Percentiles rank a stretch among this genome's conserved stretches.
These are phyloP conservation scores for Danio kyathit DNA, from an alignment of 2,797 vertebrate species.

Conservation along the genomic window DNA sequence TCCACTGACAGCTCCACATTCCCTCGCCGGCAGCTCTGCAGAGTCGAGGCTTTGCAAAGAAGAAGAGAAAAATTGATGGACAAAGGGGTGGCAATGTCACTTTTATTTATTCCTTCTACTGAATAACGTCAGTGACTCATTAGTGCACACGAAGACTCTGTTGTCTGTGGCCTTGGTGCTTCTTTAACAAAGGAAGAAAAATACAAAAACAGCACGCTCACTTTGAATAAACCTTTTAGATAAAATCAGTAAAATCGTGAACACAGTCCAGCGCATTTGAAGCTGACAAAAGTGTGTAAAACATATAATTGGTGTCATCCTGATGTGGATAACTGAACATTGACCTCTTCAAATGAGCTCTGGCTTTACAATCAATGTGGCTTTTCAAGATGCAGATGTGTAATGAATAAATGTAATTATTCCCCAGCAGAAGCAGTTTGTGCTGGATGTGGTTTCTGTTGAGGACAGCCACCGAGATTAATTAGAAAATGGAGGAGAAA, in stretches of 20 bases:
- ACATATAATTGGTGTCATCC: slow-evolving; percentile 9
- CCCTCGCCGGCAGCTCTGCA: slow-evolving; percentile 1
- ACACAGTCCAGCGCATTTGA: neutral
- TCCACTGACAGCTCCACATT: slow-evolving; percentile 45
- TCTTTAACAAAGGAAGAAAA: slow-evolving; percentile 5
- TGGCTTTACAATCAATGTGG: neutral
- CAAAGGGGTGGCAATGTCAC: slow-evolving; percentile 35
- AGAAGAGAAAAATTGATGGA: slow-evolving; percentile 10
- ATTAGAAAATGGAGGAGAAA: neutral
- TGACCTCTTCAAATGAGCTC: slow-evolving; percentile 29
- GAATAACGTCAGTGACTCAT: slow-evolving; percentile 42
- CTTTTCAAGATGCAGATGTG: slow-evolving; percentile 13
- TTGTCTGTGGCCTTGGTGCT: slow-evolving; percentile 28
- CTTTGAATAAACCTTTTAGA: neutral
- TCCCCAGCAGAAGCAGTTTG: neutral
- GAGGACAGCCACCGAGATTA: slow-evolving; percentile 3
- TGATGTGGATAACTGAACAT: slow-evolving; percentile 14
- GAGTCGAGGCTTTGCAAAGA: neutral
- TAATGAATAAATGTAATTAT: slow-evolving; percentile 9
- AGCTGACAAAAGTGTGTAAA: neutral
- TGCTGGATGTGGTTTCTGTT: neutral
- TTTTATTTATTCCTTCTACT: slow-evolving; percentile 42
- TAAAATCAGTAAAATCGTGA: neutral
- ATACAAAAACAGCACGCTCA: slow-evolving; percentile 4
- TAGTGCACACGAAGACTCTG: slow-evolving; percentile 18